Percentiles rank a stretch among this genome's conserved stretches.
phyloP scores from a whole-genome alignment of 2,888 invertebrate genomes.

The Meteorus colon region DNA sequence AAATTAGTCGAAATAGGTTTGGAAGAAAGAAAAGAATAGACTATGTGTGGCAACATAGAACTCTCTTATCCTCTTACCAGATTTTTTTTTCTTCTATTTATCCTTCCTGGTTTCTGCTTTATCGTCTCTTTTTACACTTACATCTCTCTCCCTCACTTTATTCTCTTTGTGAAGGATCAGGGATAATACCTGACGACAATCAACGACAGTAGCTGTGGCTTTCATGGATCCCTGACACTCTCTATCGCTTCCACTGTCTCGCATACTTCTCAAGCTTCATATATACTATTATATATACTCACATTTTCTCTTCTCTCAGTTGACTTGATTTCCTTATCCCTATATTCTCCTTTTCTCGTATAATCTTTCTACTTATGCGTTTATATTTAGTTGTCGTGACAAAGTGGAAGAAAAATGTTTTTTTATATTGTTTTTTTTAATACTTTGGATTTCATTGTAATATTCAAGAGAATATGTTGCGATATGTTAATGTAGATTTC shows the following conservation, averaged over 20 bases:
- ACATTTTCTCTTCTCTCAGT: background rate
- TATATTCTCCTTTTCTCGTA: background rate
- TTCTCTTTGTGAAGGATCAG: constrained; percentile 28
- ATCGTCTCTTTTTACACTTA: constrained; percentile 11
- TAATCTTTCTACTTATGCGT: background rate
- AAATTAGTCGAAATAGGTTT: constrained; percentile 66
- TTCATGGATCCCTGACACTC: constrained; percentile 36
- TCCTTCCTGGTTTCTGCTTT: constrained; percentile 17
- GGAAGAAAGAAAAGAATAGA: constrained; percentile 53
- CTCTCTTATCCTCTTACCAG: constrained; percentile 61
- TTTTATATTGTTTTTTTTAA: background rate
- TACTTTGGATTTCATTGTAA: background rate
- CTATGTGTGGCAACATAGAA: background rate
- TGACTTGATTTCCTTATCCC: background rate
- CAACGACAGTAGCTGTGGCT: constrained; percentile 41
- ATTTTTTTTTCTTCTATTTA: constrained; percentile 35
- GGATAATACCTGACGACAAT: constrained; percentile 36
- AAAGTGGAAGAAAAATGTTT: background rate
- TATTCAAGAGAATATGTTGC: background rate
- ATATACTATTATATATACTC: background rate
- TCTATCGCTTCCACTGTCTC: constrained; percentile 16
- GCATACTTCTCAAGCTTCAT: background rate
- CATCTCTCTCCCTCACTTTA: constrained; percentile 18
- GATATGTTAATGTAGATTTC: constrained; percentile 26
- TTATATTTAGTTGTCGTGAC: background rate